Evolutionary conservation across 2,113 vertebrate species (phyloP), one percentile per base, ranked within the genome.

Genomic region (Cairina moschata): DNA sequence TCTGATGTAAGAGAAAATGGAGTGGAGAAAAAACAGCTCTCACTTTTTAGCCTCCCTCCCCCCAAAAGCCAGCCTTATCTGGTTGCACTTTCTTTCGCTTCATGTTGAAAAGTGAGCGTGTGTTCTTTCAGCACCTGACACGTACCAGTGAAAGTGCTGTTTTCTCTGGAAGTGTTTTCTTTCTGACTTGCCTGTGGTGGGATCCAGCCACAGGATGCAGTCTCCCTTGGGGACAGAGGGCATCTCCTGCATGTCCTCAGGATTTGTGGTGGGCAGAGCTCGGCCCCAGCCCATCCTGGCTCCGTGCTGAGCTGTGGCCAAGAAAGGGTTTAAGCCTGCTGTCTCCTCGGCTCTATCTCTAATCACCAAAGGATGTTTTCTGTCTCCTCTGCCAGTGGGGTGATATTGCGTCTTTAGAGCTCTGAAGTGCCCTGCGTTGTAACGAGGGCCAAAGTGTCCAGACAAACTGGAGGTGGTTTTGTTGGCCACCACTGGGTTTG

Each of bases 401-500:
- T 0, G 6, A 83, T 82, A 36, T 1, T 25, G 13, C 74, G 17
- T 59, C 11, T 77, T 81, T 71, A 73, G 78, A 82, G 42, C 25
- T 73, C 50, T 56, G 74, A 90, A 90, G 60, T 65, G 88, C 42
- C 75, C 2, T 1, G 65, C 5, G 0, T 90, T 76, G 6, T 44
- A 36, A 9, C 0, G 2, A 44, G 67, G 93, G 75, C 54, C 32
- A 78, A 65, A 77, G 38, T 6, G 7, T 90, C 65, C 72, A 74
- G 68, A 40, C 88, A 86, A 66, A 67, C 65, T 13, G 1, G 56
- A 71, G 56, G 0, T 90, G 76, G 22, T 75, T 93, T 86, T 78
- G 69, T 74, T 74, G 71, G 59, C 87, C 63, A 67, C 56, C 77
- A 59, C 83, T 86, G 91, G 55, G 93, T 95, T 88, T 90, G 67